Conservation (phyloP, 2,797 vertebrate species). For the Megalops cyprinoides region DNA sequence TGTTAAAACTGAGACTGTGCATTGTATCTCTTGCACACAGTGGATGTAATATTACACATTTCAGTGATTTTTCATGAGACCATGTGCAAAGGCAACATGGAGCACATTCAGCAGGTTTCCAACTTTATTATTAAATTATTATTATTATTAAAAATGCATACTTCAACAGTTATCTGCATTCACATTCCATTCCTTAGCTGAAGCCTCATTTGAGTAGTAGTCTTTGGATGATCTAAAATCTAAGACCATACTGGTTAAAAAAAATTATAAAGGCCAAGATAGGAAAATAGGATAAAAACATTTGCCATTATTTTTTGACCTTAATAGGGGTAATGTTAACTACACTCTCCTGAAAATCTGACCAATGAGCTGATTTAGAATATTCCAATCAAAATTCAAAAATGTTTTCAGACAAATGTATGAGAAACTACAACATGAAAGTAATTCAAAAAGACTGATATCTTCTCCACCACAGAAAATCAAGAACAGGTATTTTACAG, state of each 20-base stretch:
- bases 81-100: background rate
- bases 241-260: constrained; percentile 18
- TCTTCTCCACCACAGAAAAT: background rate
- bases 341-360: too few species aligned
- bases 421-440: background rate
- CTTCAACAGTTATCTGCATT: background rate
- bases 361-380: background rate
- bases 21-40: constrained; percentile 21
- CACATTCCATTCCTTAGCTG: background rate
- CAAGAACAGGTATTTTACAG: background rate
- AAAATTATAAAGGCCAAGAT: background rate
- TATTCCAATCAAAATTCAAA: background rate
- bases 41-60: constrained; percentile 21
- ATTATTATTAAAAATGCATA: background rate
- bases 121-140: background rate
- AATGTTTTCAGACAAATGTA: background rate
- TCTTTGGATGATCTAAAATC: background rate
- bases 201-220: constrained; percentile 12
- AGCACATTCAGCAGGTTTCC: too few species aligned
- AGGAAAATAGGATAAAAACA: background rate
- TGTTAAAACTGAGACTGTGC: constrained; percentile 25
- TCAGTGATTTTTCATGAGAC: background rate
- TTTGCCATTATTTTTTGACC: too few species aligned
- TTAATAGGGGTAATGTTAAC: background rate
- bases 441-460: background rate